Base-by-base conservation (phyloP, 2,113 vertebrate species). In the Riparia riparia region DNA sequence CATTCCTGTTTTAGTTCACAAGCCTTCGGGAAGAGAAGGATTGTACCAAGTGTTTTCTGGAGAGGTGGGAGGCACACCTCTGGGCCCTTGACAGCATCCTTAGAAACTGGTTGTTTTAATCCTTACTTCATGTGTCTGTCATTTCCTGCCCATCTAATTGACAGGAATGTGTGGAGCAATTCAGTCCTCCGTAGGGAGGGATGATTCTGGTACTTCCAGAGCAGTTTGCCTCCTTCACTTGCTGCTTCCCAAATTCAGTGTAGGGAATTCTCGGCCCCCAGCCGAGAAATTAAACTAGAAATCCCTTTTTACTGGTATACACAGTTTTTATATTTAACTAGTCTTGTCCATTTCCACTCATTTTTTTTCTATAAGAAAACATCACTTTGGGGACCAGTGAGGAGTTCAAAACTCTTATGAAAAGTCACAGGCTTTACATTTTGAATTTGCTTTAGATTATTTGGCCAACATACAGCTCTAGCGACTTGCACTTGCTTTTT, bases 401-500 rank as follows among this genome's bases (percentile, higher is more conserved):
- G 44, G 47, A 58, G 37, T 85, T 88, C 63, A 80, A 10, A 89
- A 57, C 58, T 82, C 72, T 50, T 58, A 79, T 26, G 26, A 70
- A 84, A 82, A 74, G 76, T 76, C 34, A 49, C 3, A 22, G 50
- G 58, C 60, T 85, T 87, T 90, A 44, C 4, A 1, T 92, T 95
- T 81, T 72, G 49, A 77, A 61, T 93, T 87, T 93, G 49, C 16
- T 70, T 89, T 90, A 65, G 14, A 2, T 57, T 72, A 17, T 77
- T 37, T 66, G 84, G 63, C 72, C 49, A 73, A 39, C 49, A 14
- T 61, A 39, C 70, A 85, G 84, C 66, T 86, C 47, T 88, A 74
- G 78, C 89, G 45, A 91, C 39, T 88, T 34, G 45, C 53, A 21
- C 25, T 47, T 92, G 76, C 89, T 95, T 85, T 91, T 37, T 95